Base-by-base conservation (phyloP, 2,888 invertebrate genomes). In the Scrobipalpa costella region DNA sequence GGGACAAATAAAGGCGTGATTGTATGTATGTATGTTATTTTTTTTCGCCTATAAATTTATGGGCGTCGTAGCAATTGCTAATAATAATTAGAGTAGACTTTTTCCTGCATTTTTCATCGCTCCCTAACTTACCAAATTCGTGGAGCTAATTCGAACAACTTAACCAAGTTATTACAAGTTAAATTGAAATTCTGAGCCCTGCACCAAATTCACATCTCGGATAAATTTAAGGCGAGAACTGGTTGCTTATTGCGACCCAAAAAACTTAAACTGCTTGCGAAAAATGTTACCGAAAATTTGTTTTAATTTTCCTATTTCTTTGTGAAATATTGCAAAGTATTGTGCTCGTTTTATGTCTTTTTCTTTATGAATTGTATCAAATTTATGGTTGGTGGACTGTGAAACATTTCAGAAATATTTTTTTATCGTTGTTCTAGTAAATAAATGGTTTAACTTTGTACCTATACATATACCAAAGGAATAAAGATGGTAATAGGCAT, bases 141-240 rank as follows among this genome's bases (percentile, higher is more conserved):
- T 68, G 67, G 65, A 70, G 76, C 76, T 84, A 84, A 85, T 85
- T 86, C 82, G 76, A 74, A 78, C 78, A 77, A 84, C 74, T 85
- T 83, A 72, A 70, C 65, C 75, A 83, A 83, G 78, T 87, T 84
- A 83, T 83, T 84, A 80, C 81, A 86, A 87, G 84, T 86, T 87
- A 87, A 86, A 88, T 88, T 87, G 85, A 85, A 87, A 86, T 80
- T 83, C 75, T 72, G 73, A 75, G 78, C 78, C 73, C 77, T 74
- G 71, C 72, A 71, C 74, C 74, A 74, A 77, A 76, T 74, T 72
- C 71, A 68, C 67, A 69, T 63, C 68, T 66, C 71, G 66, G 69
- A 70, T 68, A 70, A 72, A 74, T 77, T 79, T 74, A 67, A 73
- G 72, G 67, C 65, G 66, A 75, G 76, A 73, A 71, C 69, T 70